Evolutionary conservation across 2,888 invertebrate genomes (phyloP), one percentile per base, ranked within the genome.

Genomic region (Lycia hirtaria): DNA sequence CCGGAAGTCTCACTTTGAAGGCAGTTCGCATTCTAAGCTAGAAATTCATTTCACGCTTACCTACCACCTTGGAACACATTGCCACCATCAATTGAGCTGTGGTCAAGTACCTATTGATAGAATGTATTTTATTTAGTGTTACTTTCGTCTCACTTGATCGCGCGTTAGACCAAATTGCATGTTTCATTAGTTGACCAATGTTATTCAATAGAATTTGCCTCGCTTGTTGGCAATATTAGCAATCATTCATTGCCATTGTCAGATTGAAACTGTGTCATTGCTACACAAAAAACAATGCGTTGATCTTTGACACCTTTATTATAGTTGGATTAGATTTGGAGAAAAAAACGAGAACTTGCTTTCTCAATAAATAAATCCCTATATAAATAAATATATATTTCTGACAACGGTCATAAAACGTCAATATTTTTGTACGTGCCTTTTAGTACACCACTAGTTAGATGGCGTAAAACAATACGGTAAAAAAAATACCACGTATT

Each of bases 161-260:
- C 55, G 9, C 57, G 58, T 56, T 38, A 48, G 60, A 64, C 52
- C 35, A 65, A 68, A 68, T 64, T 56, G 49, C 52, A 45, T 51
- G 38, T 60, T 64, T 62, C 55, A 62, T 58, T 57, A 60, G 55
- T 64, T 69, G 65, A 59, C 60, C 63, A 61, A 63, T 58, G 58
- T 69, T 66, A 69, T 72, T 63, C 68, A 69, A 71, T 65, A 61
- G 47, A 50, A 60, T 64, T 60, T 53, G 55, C 44, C 51, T 52
- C 65, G 61, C 49, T 44, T 64, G 55, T 71, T 71, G 65, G 55
- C 51, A 62, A 60, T 57, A 61, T 62, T 69, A 65, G 69, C 71
- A 76, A 72, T 67, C 64, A 64, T 63, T 73, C 80, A 80, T 75
- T 78, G 77, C 74, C 79, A 80, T 67, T 78, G 76, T 69, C 75